phyloP scores from a whole-genome alignment of 2,797 vertebrate genomes.

The Hydrophis major region DNA sequence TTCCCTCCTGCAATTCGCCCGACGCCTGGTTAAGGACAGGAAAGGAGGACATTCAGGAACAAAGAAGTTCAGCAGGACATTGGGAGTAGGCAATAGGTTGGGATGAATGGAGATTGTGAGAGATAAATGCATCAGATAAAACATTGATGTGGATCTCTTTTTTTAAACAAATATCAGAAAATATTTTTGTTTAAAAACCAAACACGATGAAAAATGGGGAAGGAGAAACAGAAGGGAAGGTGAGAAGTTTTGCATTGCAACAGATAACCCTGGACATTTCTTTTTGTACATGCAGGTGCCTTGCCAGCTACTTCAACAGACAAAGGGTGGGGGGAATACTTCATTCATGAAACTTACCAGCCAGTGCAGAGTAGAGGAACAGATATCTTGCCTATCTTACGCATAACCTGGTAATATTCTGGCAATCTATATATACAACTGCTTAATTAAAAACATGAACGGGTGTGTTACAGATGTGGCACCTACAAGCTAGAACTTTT shows the following conservation, averaged over 20 bases:
- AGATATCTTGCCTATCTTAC: background rate
- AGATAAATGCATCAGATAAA: conserved; percentile 36
- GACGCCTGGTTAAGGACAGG: conserved; percentile 79
- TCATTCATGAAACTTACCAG: background rate
- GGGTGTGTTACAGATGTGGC: background rate
- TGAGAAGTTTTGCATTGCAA: background rate
- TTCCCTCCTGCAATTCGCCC: conserved; percentile 77
- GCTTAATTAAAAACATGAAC: background rate
- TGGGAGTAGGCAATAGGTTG: background rate
- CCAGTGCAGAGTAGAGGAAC: too few relatives aligned
- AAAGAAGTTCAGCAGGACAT: conserved; percentile 37
- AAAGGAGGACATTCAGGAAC: conserved; percentile 78
- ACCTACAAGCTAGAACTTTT: background rate
- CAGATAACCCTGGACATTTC: background rate
- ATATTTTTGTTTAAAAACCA: conserved; percentile 2
- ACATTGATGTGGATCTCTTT: background rate
- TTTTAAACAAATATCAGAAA: conserved; percentile 41
- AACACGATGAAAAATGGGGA: accelerated
- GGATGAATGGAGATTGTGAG: conserved; percentile 19
- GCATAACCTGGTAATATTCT: background rate
- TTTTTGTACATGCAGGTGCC: background rate
- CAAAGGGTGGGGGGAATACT: background rate
- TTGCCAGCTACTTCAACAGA: background rate
- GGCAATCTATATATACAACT: background rate
- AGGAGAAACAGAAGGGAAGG: background rate